Evolutionary conservation across 2,113 vertebrate species (phyloP).

Genomic region (Pygoscelis adeliae): DNA sequence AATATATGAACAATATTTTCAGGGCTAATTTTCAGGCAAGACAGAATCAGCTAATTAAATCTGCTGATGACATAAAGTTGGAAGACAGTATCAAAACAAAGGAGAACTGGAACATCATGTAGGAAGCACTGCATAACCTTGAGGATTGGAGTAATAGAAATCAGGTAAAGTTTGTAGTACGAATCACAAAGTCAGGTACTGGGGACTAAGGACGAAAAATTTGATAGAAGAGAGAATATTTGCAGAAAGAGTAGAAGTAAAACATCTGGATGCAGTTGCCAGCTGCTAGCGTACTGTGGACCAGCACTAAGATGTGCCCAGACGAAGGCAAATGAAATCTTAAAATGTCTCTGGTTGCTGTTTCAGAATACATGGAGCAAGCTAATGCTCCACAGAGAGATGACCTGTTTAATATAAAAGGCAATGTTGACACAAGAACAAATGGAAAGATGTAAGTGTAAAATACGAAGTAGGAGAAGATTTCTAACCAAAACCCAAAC

Average conservation of each 20-base stretch:
- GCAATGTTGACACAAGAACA: neutral
- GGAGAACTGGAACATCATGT: neutral
- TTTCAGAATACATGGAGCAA: neutral
- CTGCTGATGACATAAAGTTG: neutral
- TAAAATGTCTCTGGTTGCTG: neutral
- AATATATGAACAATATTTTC: neutral
- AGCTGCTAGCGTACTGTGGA: neutral
- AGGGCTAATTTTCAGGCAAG: neutral
- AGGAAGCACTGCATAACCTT: neutral
- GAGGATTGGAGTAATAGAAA: neutral
- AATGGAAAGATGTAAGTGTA: neutral
- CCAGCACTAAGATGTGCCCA: neutral
- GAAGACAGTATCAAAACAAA: neutral
- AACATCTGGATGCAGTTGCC: neutral
- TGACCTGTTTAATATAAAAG: neutral
- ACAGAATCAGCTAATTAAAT: neutral
- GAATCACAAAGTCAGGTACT: neutral
- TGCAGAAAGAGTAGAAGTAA: neutral
- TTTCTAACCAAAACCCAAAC: neutral
- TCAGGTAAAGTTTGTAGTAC: neutral
- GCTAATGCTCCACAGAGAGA: rapidly evolving
- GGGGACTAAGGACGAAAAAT: neutral
- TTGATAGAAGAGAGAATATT: neutral
- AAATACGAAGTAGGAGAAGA: neutral
- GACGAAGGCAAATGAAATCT: neutral